Evolutionary conservation across 2,113 vertebrate species (phyloP).

Genomic region (Dinomys branickii): DNA sequence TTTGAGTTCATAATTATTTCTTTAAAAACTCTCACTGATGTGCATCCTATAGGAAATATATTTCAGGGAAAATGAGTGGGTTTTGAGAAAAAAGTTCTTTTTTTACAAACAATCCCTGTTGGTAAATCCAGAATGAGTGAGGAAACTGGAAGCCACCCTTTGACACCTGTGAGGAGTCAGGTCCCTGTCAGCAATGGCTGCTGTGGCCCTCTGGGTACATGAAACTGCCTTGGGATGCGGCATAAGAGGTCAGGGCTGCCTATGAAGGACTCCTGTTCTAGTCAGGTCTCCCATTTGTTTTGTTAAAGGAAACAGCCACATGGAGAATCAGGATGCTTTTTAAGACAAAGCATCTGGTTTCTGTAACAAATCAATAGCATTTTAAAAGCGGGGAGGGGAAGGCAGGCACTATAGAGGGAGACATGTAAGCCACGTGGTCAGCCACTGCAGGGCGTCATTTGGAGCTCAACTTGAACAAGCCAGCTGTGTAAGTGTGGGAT

Average conservation of each 20-base stretch:
- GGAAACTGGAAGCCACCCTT: accelerated
- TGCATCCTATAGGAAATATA: neutral
- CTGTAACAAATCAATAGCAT: neutral
- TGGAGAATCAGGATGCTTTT: neutral
- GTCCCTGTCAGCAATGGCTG: neutral
- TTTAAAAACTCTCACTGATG: neutral
- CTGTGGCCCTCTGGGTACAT: neutral
- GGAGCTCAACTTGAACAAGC: neutral
- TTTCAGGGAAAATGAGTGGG: neutral
- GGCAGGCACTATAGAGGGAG: neutral
- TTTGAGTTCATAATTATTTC: neutral
- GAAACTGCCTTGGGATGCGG: too few species aligned
- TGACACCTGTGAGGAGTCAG: neutral
- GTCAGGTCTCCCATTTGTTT: neutral
- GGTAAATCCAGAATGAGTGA: neutral
- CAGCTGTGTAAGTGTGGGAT: neutral
- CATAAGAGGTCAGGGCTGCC: neutral
- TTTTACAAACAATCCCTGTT: neutral
- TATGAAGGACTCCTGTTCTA: neutral
- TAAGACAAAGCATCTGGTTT: too few species aligned
- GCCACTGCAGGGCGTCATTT: too few species aligned
- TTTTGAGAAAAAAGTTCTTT: neutral
- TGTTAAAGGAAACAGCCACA: too few species aligned
- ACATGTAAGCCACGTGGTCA: neutral
- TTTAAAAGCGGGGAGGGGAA: neutral